These are phyloP conservation scores for Synanthedon myopaeformis DNA, from an alignment of 2,888 invertebrate species.

Conservation along the genomic window DNA sequence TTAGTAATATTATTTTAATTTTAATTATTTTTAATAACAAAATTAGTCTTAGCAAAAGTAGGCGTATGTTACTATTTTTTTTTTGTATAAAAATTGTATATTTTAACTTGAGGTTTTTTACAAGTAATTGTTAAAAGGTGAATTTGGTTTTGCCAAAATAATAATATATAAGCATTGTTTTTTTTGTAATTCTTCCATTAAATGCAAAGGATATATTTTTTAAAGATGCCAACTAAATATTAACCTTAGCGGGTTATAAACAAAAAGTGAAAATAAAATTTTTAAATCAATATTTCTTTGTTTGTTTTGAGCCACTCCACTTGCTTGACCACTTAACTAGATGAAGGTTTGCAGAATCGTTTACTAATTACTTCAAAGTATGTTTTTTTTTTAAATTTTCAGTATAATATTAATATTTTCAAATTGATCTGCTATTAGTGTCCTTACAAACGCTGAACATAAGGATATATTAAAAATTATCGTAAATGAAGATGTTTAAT, in stretches of 20 bases:
- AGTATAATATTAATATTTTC: no score
- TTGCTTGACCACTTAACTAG: not conserved
- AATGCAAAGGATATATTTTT: conserved; percentile 56
- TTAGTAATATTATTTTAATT: conserved; percentile 46
- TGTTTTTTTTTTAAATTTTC: no score
- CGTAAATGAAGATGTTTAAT: no score
- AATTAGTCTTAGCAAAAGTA: conserved; percentile 40
- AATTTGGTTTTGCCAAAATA: conserved; percentile 68
- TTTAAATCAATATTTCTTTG: conserved; percentile 48
- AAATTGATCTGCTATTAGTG: no score
- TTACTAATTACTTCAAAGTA: no score
- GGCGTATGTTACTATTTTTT: conserved; percentile 41
- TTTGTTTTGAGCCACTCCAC: conserved; percentile 26
- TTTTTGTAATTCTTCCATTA: conserved; percentile 54
- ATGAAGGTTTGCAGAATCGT: no score
- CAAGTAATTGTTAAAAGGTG: conserved; percentile 51
- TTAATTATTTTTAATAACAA: conserved; percentile 53
- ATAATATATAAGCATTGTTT: conserved; percentile 56
- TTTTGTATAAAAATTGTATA: conserved; percentile 63
- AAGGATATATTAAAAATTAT: no score
- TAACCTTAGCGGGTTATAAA: conserved; percentile 25
- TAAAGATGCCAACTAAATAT: conserved; percentile 53
- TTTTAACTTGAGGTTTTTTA: conserved; percentile 55
- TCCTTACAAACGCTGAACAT: no score
- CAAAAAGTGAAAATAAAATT: conserved; percentile 64